Percentiles rank a stretch among this genome's conserved stretches.
phyloP scores from a whole-genome alignment of 2,113 vertebrate species.

The Notarius lentiginosus region DNA sequence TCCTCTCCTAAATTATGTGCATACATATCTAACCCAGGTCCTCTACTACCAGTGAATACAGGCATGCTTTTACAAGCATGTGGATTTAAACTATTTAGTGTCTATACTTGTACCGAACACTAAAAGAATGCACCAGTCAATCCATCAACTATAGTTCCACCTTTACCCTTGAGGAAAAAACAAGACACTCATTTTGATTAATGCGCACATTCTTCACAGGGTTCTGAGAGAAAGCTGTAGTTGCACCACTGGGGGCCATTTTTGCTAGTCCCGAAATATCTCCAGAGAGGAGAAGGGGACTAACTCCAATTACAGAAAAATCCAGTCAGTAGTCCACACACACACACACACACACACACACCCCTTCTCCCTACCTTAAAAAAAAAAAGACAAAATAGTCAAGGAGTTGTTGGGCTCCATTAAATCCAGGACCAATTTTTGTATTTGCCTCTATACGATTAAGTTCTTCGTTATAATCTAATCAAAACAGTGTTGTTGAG shows the following conservation, averaged over 20 bases:
- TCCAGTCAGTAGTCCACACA: not conserved
- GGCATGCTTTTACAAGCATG: not conserved
- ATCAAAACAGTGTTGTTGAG: not conserved
- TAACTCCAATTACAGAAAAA: not conserved
- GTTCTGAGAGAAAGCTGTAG: not conserved
- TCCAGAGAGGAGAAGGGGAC: not conserved
- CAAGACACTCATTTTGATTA: constrained; percentile 14
- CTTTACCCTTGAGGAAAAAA: not conserved
- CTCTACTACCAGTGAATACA: too few relatives aligned
- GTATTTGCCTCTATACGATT: not conserved
- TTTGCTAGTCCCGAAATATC: constrained; percentile 3
- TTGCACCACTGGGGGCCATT: not conserved
- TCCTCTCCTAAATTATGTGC: too few relatives aligned
- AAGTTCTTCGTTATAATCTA: not conserved
- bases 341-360: not conserved
- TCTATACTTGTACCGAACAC: not conserved
- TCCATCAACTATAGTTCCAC: constrained; percentile 18
- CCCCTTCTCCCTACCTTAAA: not conserved
- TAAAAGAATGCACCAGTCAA: not conserved
- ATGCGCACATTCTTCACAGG: constrained; percentile 23
- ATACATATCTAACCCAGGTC: too few relatives aligned
- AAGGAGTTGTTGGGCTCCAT: not conserved
- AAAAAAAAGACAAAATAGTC: not conserved
- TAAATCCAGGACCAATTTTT: not conserved
- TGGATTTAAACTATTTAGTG: not conserved